Evolutionary conservation across 2,888 invertebrate genomes (phyloP), one percentile per base, ranked within the genome.

Genomic region (Lepidochrysops patricia): DNA sequence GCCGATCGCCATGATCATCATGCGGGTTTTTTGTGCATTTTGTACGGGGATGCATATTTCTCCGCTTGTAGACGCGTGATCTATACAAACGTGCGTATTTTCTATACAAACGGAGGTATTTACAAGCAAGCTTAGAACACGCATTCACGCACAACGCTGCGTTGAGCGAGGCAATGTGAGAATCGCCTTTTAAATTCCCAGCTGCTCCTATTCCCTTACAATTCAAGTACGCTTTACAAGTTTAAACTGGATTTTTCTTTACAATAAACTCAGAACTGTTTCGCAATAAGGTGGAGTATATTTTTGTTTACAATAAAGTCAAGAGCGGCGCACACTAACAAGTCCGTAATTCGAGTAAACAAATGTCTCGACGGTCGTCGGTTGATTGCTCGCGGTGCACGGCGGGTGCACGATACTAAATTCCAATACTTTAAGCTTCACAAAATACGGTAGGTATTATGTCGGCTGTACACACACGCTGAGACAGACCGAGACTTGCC

Each of bases 331-430:
- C 35, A 13, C 13, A 35, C 35, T 43, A 43, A 43, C 37, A 43
- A 43, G 37, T 3, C 37, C 37, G 37, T 43, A 43, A 43, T 43
- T 43, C 37, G 37, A 43, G 37, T 15, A 43, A 43, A 43, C 37
- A 43, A 19, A 43, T 15, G 37, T 19, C 37, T 57, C 48, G 34
- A 56, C 15, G 61, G 59, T 52, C 48, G 57, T n/a, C n/a, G 56
- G 57, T 25, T 48, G 35, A 29, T 37, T 37, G 54, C 52, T 48
- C 26, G 63, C 64, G 61, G 64, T n/a, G n/a, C 58, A 60, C 57
- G 63, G 57, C 60, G 65, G 35, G 13, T 6, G 35, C 35, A 35
- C 35, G 13, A 15, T 13, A 35, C 35, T n/a, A 19, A 19, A 43
- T 43, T 15, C 15, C 15, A 43, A 43, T 43, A 43, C 15, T 19